phyloP scores from a whole-genome alignment of 2,888 invertebrate species.

The Megaustenia siamemsis region DNA sequence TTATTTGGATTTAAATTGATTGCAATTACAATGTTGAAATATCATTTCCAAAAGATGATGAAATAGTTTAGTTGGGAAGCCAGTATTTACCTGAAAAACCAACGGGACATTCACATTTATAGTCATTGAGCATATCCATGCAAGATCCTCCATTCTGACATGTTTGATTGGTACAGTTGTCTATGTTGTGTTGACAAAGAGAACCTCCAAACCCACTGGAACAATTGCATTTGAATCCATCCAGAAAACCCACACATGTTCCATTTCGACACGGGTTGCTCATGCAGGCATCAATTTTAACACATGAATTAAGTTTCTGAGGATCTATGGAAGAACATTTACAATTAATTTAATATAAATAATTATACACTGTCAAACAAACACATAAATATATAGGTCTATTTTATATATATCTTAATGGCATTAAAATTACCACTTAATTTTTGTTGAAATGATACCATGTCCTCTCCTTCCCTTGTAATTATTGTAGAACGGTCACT shows the following conservation, averaged over 20 bases:
- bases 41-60: too few species aligned
- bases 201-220: slow-evolving; percentile 24
- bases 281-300: slow-evolving; percentile 17
- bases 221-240: slow-evolving; percentile 26
- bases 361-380: too few species aligned
- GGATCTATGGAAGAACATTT: not conserved
- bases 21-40: too few species aligned
- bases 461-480: too few species aligned
- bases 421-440: too few species aligned
- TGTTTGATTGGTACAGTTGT: slow-evolving; percentile 18
- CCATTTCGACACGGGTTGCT: slow-evolving; percentile 37
- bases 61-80: too few species aligned
- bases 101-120: slow-evolving; percentile 2
- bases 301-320: not conserved
- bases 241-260: not conserved
- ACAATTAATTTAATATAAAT: not conserved
- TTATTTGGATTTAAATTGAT: too few species aligned
- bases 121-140: not conserved
- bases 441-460: too few species aligned
- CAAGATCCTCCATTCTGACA: slow-evolving; percentile 26
- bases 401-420: too few species aligned
- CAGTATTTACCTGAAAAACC: slow-evolving; percentile 13
- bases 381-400: too few species aligned
- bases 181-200: slow-evolving; percentile 19
- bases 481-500: too few species aligned